Evolutionary conservation across 2,888 invertebrate genomes (phyloP), one percentile per base, ranked within the genome.

Genomic region (Noctuana brunneofusca): DNA sequence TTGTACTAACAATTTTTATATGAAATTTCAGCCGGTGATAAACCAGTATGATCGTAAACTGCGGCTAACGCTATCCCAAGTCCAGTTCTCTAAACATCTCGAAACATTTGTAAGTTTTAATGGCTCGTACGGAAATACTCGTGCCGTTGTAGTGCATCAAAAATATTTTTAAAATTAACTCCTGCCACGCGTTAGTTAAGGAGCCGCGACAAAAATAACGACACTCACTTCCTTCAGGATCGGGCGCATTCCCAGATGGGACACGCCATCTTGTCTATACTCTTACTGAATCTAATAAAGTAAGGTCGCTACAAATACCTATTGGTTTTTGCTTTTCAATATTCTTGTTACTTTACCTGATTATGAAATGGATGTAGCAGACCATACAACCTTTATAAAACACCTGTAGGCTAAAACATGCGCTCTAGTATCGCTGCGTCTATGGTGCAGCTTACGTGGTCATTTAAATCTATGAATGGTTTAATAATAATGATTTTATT

Each of bases 151-250:
- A 75, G 79, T 76, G 80, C 81, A 84, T 84, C 80, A 83, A 86
- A 87, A 86, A 85, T 84, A 81, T 83, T 86, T 86, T 82, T 63
- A 63, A 84, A 84, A 81, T 86, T 80, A 84, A 83, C 84, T 77
- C 82, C 70, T 76, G 75, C 75, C 70, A 70, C 73, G 62, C 62
- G 73, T 73, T 72, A 78, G 73, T 73, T 72, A 78, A 80, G 79
- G 75, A 80, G 79, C 70, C 68, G 76, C 68, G 81, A 83, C 81
- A 75, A 76, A 86, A 84, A 86, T 86, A 86, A 78, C 78, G 62
- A 48, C 56, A 43, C 54, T 63, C 64, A 72, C 75, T 78, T 79
- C 79, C 78, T 75, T 64, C 71, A 75, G 77, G 75, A 77, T 68
- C 68, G 70, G 63, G 43, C 65, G 52, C 62, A 48, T 63, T 56